Conservation (phyloP, 2,113 vertebrate species). For the Piprites chloris region DNA sequence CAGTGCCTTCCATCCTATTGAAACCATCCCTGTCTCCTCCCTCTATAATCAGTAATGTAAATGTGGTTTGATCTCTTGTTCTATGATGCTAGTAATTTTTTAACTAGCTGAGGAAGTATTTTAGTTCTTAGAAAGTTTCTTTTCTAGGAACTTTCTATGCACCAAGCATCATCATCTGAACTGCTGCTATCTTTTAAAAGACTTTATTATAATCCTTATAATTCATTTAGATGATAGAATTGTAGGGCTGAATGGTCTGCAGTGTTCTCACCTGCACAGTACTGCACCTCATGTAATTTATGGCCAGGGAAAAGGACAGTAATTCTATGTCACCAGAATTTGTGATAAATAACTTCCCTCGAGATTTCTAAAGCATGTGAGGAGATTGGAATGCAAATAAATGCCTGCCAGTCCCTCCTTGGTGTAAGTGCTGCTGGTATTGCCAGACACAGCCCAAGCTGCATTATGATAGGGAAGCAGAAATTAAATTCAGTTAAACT, state of each 20-base stretch:
- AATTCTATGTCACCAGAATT: background rate
- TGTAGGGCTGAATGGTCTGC: background rate
- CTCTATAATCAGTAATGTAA: background rate
- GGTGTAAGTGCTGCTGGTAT: background rate
- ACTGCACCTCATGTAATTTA: background rate
- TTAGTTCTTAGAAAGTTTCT: conserved; percentile 34
- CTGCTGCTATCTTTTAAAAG: conserved; percentile 25
- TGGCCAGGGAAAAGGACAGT: background rate
- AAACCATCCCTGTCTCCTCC: background rate
- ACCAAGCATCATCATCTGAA: conserved; percentile 22
- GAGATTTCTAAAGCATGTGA: background rate
- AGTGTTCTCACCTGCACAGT: background rate
- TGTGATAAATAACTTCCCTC: background rate
- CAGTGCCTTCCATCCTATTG: background rate
- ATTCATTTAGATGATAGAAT: background rate
- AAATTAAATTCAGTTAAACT: background rate
- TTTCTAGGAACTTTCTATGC: background rate
- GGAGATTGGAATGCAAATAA: background rate
- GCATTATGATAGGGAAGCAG: background rate
- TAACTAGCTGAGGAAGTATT: background rate
- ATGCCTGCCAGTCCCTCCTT: background rate
- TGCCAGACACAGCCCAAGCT: background rate
- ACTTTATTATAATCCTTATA: background rate
- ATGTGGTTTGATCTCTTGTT: background rate
- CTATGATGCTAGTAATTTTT: conserved; percentile 1